Base-by-base conservation (phyloP, 2,797 vertebrate species). In the Potorous gilbertii region DNA sequence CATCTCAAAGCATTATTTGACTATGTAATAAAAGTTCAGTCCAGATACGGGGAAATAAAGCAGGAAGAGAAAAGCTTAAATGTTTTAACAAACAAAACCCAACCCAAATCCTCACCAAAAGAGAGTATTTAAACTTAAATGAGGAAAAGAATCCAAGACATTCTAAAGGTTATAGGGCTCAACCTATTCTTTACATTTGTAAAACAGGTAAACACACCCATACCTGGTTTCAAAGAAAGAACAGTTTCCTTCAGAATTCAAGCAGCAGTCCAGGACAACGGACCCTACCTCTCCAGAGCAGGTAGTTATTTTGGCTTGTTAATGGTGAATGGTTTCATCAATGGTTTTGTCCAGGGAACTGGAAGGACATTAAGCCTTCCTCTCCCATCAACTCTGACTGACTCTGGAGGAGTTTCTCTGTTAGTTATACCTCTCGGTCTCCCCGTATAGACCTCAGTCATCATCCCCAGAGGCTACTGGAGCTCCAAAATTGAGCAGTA, bases 321-420 rank as follows among this genome's bases (percentile, higher is more conserved):
- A 95, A 93, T 34, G 81, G 27, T 16, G 87, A 92, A 95, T 93
- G 90, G 93, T 93, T 94, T 94, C 21, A 94, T 28, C 54, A 95
- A 94, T 14, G 95, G 21, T 91, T 92, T 46, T 95, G 27, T 94
- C 5, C 57, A 90, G 74, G 50, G 55, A 94, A 96, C n/a, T 95
- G 31, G 52, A 94, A 94, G 16, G 50, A 94, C 55, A 95, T 93
- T 95, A 90, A 96, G 55, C 94, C 91, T 93, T 91, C 62, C 52
- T 91, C 54, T 89, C 50, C 56, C 92, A 16, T 92, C 59, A 87
- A 55, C 29, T 93, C 40, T 92, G 94, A 93, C 52, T 52, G 94
- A 94, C 46, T 95, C 18, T 96, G 66, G 55, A 94, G 54, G 56
- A 96, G 95, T 62, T 96, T 55, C 94, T 95, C n/a, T 95, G 87